A percentile compares a stretch with the other conserved stretches of the same genome.
phyloP scores from a whole-genome alignment of 2,797 vertebrate species.

The Varecia variegata region DNA sequence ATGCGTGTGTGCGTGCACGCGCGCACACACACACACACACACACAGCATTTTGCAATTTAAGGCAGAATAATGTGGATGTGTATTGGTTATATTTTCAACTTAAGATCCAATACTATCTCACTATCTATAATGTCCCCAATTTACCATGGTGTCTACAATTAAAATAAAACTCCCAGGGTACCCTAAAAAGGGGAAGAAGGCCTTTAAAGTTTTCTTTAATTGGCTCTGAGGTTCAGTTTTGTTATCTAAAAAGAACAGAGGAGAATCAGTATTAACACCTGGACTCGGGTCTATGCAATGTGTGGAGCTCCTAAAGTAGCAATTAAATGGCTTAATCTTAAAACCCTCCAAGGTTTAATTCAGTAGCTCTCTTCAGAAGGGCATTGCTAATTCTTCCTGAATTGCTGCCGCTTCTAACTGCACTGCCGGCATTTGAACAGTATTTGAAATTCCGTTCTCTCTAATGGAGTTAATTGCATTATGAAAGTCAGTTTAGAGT shows the following conservation, averaged over 20 bases:
- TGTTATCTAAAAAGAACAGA: conserved; percentile 76
- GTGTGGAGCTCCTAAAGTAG: conserved; percentile 72
- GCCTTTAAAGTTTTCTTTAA: conserved; percentile 70
- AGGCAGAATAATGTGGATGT: neutral
- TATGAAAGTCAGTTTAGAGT: conserved; percentile 52
- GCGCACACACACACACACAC: neutral
- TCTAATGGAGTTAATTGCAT: conserved; percentile 62
- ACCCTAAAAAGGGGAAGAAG: conserved; percentile 17
- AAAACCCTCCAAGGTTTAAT: conserved; percentile 73
- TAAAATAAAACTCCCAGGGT: conserved; percentile 67
- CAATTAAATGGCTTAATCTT: conserved; percentile 79
- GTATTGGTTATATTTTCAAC: conserved; percentile 26
- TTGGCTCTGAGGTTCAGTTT: conserved; percentile 71
- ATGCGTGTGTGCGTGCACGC: no score
- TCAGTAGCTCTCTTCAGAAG: conserved; percentile 75
- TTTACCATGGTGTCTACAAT: conserved; percentile 42
- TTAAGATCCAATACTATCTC: neutral
- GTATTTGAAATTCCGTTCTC: conserved; percentile 60
- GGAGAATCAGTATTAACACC: conserved; percentile 73
- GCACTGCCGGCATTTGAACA: conserved; percentile 74
- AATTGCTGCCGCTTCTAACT: conserved; percentile 66
- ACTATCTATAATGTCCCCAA: neutral
- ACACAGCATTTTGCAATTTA: neutral
- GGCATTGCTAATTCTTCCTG: conserved; percentile 74
- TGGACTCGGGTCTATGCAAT: conserved; percentile 61